phyloP scores from a whole-genome alignment of 2,113 vertebrate genomes.

The Caranx melampygus region DNA sequence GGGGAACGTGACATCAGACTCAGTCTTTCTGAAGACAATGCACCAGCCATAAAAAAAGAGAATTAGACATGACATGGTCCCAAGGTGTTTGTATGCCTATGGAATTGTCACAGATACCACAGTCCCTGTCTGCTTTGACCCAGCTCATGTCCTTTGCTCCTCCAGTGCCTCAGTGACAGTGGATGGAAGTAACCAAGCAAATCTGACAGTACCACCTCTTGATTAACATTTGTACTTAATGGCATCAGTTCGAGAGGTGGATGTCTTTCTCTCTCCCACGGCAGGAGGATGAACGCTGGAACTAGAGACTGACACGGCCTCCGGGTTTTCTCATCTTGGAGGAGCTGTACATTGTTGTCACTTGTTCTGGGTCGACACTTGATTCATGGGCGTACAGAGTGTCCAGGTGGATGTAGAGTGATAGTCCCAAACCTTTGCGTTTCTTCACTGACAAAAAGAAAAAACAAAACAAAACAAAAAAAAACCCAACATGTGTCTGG shows the following conservation, averaged over 20 bases:
- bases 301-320: neutral
- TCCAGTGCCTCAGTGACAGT: conserved; percentile 24
- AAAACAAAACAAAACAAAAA: neutral
- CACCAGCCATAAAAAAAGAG: neutral
- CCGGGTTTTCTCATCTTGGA: neutral
- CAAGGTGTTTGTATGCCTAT: conserved; percentile 26
- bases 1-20: neutral
- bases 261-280: neutral
- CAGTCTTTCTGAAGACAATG: neutral
- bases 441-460: neutral
- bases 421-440: neutral
- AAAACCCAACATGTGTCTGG: conserved; percentile 17
- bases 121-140: neutral
- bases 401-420: neutral
- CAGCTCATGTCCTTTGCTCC: neutral
- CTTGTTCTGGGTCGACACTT: conserved; percentile 11
- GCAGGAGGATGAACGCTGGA: neutral
- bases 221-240: conserved; percentile 12
- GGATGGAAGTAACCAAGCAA: conserved; percentile 1
- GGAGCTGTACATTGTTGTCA: conserved; percentile 29
- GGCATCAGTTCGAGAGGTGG: conserved; percentile 24
- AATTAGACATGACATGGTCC: conserved; percentile 28
- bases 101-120: neutral
- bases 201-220: conserved; percentile 1
- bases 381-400: conserved; percentile 18